Conservation (phyloP, 1,140 invertebrate species). For the Caerostris darwini region DNA sequence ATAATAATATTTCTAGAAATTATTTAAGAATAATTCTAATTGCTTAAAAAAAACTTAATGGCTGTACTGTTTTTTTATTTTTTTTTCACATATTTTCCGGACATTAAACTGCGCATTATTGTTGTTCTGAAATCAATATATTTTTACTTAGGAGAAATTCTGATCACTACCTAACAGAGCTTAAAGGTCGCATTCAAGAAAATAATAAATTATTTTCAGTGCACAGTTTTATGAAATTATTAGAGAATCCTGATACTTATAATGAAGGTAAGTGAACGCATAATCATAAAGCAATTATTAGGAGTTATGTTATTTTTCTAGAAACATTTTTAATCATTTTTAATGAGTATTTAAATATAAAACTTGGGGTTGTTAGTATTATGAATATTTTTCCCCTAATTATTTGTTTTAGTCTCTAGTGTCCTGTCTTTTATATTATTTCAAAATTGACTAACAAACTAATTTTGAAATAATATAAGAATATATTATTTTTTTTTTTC, state of each 20-base stretch:
- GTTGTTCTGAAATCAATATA: neutral
- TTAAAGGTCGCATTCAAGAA: neutral
- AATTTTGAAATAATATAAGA: no score
- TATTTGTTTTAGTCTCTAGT: no score
- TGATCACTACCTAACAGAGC: neutral
- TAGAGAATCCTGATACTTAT: neutral
- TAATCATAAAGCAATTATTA: no score
- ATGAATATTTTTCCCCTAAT: no score
- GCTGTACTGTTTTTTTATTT: neutral
- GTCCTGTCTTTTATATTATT: no score
- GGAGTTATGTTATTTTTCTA: no score
- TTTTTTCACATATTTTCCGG: neutral
- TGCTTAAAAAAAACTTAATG: neutral
- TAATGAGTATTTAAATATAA: no score
- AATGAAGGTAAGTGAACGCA: conserved; percentile 1
- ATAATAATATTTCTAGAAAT: neutral
- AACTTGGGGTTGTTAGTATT: no score
- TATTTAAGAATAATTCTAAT: neutral
- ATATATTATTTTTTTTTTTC: no score
- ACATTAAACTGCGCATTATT: neutral
- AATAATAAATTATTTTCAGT: conserved; percentile 48
- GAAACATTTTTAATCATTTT: no score
- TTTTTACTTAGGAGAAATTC: conserved; percentile 9
- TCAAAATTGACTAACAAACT: no score
- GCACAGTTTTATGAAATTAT: conserved; percentile 35